Conservation (phyloP, 2,113 vertebrate species). For the Protobothrops mucrosquamatus region DNA sequence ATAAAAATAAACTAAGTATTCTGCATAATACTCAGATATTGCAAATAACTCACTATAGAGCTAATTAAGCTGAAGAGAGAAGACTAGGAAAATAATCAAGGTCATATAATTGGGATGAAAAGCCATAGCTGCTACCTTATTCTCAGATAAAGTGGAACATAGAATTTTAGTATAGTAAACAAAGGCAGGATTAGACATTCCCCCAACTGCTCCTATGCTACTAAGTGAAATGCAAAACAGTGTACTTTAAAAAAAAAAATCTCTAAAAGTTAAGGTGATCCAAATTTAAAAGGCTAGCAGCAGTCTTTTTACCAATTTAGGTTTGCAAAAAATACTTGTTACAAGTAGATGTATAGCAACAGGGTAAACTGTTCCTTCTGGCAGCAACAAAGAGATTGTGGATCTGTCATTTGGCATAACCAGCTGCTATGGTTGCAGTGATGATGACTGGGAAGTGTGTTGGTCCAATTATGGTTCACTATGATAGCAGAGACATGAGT, state of each 20-base stretch:
- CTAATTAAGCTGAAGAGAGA: background rate
- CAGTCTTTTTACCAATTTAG: background rate
- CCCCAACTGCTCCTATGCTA: background rate
- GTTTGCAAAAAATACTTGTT: background rate
- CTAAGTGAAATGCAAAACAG: background rate
- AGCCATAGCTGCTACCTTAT: background rate
- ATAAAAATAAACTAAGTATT: background rate
- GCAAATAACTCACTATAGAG: background rate
- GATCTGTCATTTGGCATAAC: background rate
- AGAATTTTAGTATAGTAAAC: background rate
- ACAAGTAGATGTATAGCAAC: background rate
- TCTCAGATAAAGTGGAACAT: background rate
- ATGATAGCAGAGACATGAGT: background rate
- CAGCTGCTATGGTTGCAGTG: background rate
- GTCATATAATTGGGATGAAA: background rate
- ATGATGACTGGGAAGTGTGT: background rate
- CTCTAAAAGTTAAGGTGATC: background rate
- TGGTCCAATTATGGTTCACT: slow-evolving; percentile 7
- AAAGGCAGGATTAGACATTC: background rate
- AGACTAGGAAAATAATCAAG: background rate
- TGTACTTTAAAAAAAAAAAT: no score
- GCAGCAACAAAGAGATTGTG: background rate
- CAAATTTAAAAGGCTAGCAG: slow-evolving; percentile 4
- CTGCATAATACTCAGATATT: background rate
- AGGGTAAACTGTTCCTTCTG: background rate